Evolutionary conservation across 2,888 invertebrate species (phyloP).

Genomic region (Trichopoda pennipes): DNA sequence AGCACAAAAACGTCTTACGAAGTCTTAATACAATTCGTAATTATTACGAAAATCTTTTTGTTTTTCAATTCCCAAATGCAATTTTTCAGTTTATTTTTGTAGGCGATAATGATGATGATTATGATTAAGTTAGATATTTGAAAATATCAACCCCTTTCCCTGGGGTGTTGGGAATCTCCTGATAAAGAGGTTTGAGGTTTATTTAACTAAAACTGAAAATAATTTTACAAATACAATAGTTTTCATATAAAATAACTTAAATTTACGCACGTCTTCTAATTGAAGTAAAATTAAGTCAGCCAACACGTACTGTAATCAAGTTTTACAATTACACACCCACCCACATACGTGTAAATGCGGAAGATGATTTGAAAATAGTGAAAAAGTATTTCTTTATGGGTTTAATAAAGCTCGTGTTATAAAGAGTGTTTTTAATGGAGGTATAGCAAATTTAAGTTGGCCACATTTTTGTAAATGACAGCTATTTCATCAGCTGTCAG

Average conservation of each 20-base stretch:
- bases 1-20: background rate
- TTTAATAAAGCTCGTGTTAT: too few species aligned
- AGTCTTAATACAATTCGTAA: constrained; percentile 4
- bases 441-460: too few species aligned
- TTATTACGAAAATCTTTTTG: constrained; percentile 6
- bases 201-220: constrained; percentile 34
- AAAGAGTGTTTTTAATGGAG: too few species aligned
- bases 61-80: constrained; percentile 63
- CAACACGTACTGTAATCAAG: constrained; percentile 32
- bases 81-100: constrained; percentile 67
- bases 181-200: background rate
- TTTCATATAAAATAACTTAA: constrained; percentile 41
- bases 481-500: too few species aligned
- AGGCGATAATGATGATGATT: constrained; percentile 67
- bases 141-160: background rate
- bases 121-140: constrained; percentile 13
- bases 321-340: background rate
- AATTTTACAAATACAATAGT: constrained; percentile 62
- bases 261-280: constrained; percentile 67
- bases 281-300: constrained; percentile 43
- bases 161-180: background rate
- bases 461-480: too few species aligned
- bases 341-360: background rate
- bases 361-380: background rate
- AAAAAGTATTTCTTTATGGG: too few species aligned